Percentiles rank a stretch among this genome's conserved stretches.
phyloP scores from a whole-genome alignment of 2,888 invertebrate genomes.

The Gisinianus flammeolus region DNA sequence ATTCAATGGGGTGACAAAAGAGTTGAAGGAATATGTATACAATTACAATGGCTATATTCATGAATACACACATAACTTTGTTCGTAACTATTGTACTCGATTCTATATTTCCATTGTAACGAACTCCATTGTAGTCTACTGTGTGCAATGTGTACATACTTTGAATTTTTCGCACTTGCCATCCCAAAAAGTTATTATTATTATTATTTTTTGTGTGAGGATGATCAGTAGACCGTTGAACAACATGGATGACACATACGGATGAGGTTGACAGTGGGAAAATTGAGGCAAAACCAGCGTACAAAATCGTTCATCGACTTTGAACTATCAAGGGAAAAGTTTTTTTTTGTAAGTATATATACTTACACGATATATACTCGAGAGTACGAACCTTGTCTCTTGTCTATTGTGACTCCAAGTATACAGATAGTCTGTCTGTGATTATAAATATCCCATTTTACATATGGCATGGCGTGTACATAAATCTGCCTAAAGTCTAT shows the following conservation, averaged over 20 bases:
- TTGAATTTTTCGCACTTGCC: not conserved
- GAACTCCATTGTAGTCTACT: too few species aligned
- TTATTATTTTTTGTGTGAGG: too few species aligned
- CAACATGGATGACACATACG: not conserved
- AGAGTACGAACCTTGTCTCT: too few species aligned
- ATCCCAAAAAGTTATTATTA: not conserved
- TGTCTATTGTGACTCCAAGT: too few species aligned
- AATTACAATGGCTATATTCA: not conserved
- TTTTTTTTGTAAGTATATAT: conserved; percentile 9
- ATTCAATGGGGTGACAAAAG: conserved; percentile 15
- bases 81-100: not conserved
- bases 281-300: not conserved
- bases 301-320: conserved; percentile 11
- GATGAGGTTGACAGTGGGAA: not conserved
- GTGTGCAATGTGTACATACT: too few species aligned
- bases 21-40: not conserved
- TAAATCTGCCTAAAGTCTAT: not conserved
- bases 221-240: not conserved
- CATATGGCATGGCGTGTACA: not conserved
- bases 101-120: not conserved
- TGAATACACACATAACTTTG: not conserved
- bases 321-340: conserved; percentile 14
- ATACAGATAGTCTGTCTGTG: too few species aligned
- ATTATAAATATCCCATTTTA: too few species aligned
- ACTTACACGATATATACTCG: too few species aligned